These are phyloP conservation scores for Busseola fusca DNA, from an alignment of 2,888 invertebrate genomes.

Conservation along the genomic window DNA sequence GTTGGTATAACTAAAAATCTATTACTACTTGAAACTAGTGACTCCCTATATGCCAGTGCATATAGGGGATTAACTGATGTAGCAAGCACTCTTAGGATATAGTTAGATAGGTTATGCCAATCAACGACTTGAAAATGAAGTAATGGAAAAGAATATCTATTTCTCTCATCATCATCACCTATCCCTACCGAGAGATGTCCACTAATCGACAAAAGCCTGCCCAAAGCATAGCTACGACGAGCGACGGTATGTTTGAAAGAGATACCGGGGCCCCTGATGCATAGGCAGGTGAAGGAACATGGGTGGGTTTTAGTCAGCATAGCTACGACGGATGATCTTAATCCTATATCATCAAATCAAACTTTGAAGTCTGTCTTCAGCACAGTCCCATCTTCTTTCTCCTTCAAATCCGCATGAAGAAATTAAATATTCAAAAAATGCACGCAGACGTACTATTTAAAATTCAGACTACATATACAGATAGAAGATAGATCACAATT, in stretches of 20 bases:
- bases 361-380: neutral
- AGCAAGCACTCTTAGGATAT: no score
- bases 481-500: conserved; percentile 51
- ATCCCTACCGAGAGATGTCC: neutral
- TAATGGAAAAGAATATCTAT: neutral
- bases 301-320: no score
- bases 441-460: conserved; percentile 18
- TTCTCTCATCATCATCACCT: neutral
- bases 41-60: neutral
- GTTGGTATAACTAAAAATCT: neutral
- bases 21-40: neutral
- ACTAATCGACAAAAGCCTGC: rapidly evolving
- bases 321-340: neutral
- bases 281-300: no score
- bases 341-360: neutral
- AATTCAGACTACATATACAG: conserved; percentile 27
- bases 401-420: conserved; percentile 8
- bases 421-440: conserved; percentile 14
- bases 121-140: neutral
- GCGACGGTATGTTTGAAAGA: no score
- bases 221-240: neutral
- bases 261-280: no score
- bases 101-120: neutral
- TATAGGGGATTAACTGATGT: no score
- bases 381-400: neutral